These are phyloP conservation scores for Corvus moneduloides DNA, from an alignment of 2,113 vertebrate genomes.

Conservation along the genomic window DNA sequence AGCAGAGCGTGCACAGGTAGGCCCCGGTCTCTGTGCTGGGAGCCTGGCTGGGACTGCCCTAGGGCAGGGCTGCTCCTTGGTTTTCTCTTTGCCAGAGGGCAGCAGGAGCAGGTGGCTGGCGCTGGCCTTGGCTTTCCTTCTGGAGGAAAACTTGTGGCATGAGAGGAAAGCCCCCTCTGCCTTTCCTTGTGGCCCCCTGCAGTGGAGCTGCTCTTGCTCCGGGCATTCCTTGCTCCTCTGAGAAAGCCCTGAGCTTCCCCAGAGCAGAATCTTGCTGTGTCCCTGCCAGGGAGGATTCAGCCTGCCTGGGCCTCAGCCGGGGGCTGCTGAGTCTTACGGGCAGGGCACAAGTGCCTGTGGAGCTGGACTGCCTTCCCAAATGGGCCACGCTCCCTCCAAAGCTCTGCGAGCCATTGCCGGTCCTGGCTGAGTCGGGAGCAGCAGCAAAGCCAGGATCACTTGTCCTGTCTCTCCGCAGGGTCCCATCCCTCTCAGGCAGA, in stretches of 20 bases:
- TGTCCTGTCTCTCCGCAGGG: conserved; percentile 69
- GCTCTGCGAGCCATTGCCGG: neutral
- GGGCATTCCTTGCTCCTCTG: neutral
- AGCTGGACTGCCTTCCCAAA: neutral
- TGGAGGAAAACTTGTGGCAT: neutral
- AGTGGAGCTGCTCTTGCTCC: neutral
- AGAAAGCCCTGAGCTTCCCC: neutral
- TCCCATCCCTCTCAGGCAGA: conserved; percentile 73
- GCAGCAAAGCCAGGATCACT: neutral
- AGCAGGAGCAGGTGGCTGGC: neutral
- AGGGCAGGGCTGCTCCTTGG: neutral
- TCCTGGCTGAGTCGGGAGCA: neutral
- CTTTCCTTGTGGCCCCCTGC: neutral
- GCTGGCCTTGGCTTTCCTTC: neutral
- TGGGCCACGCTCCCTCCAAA: neutral
- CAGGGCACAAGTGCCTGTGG: fast-evolving
- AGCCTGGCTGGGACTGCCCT: neutral
- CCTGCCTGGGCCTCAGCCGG: neutral
- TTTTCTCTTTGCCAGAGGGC: neutral
- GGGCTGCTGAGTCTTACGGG: fast-evolving
- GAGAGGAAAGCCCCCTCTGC: neutral
- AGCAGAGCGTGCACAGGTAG: neutral
- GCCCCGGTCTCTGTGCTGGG: neutral
- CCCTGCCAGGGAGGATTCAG: neutral
- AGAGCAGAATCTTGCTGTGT: neutral